These are phyloP conservation scores for Tortricodes alternella DNA, from an alignment of 2,888 invertebrate species.

Conservation along the genomic window DNA sequence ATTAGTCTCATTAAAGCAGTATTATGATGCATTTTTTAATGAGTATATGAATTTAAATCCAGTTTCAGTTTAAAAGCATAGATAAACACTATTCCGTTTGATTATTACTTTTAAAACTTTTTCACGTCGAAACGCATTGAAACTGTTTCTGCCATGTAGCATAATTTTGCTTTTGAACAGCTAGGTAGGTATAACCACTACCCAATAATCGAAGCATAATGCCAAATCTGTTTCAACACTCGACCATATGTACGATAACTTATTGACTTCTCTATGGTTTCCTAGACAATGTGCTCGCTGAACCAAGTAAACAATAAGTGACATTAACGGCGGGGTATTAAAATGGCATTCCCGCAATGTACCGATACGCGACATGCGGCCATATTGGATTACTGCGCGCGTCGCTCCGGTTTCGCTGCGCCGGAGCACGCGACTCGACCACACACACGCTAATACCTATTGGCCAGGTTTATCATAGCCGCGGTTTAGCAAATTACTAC, in stretches of 20 bases:
- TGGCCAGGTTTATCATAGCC: slow-evolving; percentile 26
- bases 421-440: slow-evolving; percentile 76
- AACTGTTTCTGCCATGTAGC: no score
- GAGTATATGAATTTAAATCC: no score
- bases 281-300: slow-evolving; percentile 55
- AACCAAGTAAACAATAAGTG: slow-evolving; percentile 78
- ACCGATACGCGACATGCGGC: slow-evolving; percentile 74
- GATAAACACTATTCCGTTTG: no score
- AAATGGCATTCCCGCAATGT: slow-evolving; percentile 78
- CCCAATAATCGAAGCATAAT: no score
- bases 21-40: no score
- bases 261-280: slow-evolving; percentile 49
- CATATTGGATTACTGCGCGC: slow-evolving; percentile 81
- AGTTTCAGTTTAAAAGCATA: no score
- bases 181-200: not conserved
- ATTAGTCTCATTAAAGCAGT: no score
- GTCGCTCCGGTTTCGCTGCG: slow-evolving; percentile 78
- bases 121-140: no score
- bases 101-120: no score
- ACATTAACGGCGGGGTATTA: slow-evolving; percentile 74
- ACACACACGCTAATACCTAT: slow-evolving; percentile 67
- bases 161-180: slow-evolving; percentile 23
- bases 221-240: no score
- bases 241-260: not conserved
- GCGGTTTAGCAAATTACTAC: slow-evolving; percentile 28